Evolutionary conservation across 2,888 invertebrate species (phyloP).

Genomic region (Muscina levida): DNA sequence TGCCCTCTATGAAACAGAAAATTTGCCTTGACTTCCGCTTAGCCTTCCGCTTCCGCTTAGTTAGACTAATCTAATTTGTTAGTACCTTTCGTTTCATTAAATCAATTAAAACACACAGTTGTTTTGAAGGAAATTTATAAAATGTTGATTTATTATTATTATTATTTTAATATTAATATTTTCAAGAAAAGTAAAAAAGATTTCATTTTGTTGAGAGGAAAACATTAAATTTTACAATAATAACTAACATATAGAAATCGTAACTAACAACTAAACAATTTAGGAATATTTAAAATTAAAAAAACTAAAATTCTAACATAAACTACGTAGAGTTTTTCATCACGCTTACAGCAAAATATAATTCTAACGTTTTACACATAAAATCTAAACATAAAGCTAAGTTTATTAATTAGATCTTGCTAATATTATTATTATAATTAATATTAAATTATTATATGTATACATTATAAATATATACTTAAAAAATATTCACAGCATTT

Average conservation of each 20-base stretch:
- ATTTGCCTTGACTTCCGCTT: no score
- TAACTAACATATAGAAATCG: constrained; percentile 33
- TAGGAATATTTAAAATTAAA: constrained; percentile 31
- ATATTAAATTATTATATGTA: not conserved
- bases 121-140: constrained; percentile 57
- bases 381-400: constrained; percentile 2
- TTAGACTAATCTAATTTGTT: no score
- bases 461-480: constrained; percentile 42
- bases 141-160: constrained; percentile 23
- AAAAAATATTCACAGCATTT: constrained; percentile 63
- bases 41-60: no score
- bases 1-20: no score
- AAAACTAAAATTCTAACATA: not conserved
- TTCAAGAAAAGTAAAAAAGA: constrained; percentile 58
- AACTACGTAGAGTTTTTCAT: not conserved
- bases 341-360: no score
- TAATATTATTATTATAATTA: not conserved
- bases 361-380: not conserved
- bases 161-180: constrained; percentile 49
- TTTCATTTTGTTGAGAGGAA: constrained; percentile 46
- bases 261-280: constrained; percentile 26
- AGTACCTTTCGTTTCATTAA: no score
- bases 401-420: no score
- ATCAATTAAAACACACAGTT: no score
- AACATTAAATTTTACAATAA: constrained; percentile 53